Conservation (phyloP, 2,888 invertebrate species). For the Drosophila anceps region DNA sequence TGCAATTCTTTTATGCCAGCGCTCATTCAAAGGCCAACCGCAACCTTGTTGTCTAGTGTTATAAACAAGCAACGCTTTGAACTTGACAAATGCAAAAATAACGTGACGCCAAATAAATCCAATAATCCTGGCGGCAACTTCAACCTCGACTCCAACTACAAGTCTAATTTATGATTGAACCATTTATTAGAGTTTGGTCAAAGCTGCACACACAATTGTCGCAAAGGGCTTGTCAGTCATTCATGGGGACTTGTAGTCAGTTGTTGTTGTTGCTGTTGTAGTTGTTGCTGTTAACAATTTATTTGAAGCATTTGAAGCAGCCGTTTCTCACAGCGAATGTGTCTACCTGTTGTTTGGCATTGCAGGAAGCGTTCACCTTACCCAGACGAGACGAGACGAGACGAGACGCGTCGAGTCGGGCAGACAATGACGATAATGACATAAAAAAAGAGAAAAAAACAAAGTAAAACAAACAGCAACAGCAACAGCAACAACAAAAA, state of each 20-base stretch:
- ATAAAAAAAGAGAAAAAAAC: conserved; percentile 50
- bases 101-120: conserved; percentile 73
- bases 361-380: conserved; percentile 79
- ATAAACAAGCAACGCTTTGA: conserved; percentile 65
- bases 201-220: conserved; percentile 65
- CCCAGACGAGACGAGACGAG: conserved; percentile 27
- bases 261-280: conserved; percentile 11
- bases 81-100: conserved; percentile 80
- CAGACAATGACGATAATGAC: conserved; percentile 65
- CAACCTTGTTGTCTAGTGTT: conserved; percentile 55
- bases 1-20: background rate
- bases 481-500: conserved; percentile 44
- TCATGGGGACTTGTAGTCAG: conserved; percentile 44
- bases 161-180: conserved; percentile 74
- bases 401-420: conserved; percentile 30
- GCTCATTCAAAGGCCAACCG: background rate
- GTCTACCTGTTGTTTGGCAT: conserved; percentile 82
- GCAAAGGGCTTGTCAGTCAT: conserved; percentile 73
- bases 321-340: conserved; percentile 71
- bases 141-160: background rate
- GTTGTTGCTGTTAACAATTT: conserved; percentile 60
- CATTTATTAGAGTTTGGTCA: conserved; percentile 72
- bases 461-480: conserved; percentile 64
- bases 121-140: conserved; percentile 52
- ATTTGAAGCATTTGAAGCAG: conserved; percentile 67